These are phyloP conservation scores for Lithobates sylvaticus DNA, from an alignment of 2,797 vertebrate genomes.

Conservation along the genomic window DNA sequence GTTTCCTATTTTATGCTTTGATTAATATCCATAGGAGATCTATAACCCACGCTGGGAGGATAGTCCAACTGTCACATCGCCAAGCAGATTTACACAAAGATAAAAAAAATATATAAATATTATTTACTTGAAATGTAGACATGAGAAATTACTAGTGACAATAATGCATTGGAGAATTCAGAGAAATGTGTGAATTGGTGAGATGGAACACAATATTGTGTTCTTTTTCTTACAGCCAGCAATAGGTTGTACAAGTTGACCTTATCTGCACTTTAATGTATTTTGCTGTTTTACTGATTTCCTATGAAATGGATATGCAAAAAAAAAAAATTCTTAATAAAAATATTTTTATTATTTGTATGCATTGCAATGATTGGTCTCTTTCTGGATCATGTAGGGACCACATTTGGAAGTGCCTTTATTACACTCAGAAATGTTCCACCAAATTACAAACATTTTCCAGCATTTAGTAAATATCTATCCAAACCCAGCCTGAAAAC, in stretches of 20 bases:
- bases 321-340: neutral
- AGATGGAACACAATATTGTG: neutral
- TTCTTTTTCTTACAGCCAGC: neutral
- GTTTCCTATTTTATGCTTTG: conserved; percentile 56
- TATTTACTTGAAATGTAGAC: neutral
- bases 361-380: neutral
- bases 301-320: neutral
- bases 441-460: no score
- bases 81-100: conserved; percentile 32
- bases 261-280: neutral
- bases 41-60: conserved; percentile 41
- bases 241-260: neutral
- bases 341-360: neutral
- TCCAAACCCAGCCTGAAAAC: no score
- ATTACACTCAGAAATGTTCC: neutral
- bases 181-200: neutral
- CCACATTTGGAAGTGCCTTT: neutral
- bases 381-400: no score
- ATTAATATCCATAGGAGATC: conserved; percentile 58
- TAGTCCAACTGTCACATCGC: conserved; percentile 25
- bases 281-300: neutral
- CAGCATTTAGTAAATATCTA: no score
- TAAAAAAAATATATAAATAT: conserved; percentile 30
- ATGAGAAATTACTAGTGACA: neutral
- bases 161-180: neutral